Evolutionary conservation across 2,113 vertebrate species (phyloP), one percentile per base, ranked within the genome.

Genomic region (Rousettus leschenaultii): DNA sequence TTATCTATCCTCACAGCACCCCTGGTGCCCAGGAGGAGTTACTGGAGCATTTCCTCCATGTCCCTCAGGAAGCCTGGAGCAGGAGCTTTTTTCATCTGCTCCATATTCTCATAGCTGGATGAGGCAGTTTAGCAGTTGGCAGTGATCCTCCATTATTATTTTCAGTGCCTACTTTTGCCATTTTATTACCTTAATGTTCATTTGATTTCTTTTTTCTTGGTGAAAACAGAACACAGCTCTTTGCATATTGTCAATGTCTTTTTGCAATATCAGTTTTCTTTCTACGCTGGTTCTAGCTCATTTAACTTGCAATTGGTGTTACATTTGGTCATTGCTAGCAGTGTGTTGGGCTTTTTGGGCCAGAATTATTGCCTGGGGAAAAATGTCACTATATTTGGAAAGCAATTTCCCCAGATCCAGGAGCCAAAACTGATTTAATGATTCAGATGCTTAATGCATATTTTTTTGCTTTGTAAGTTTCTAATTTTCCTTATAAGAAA

Each of bases 261-360:
- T 95, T 85, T 57, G 45, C 77, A 86, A 61, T 43, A 63, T 11
- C 10, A 63, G 24, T 65, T 80, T 95, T 86, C 85, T 57, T 77
- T 96, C 75, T 38, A 16, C 0, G 21, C 48, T 45, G 65, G 70
- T 94, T 96, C 80, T 86, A 77, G 43, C 65, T 94, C 91, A 91
- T 96, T 96, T 94, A 93, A 61, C 35, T 59, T 51, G 21, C 30
- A 89, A 94, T 85, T 92, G 83, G 75, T 91, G 40, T 85, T 97
- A 94, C 70, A n/a, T 80, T 94, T 93, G 92, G 86, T 94, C 71
- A 68, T 51, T 73, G 77, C 40, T 68, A 87, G 45, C 57, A 91
- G 80, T 97, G 86, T 95, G 40, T 85, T 35, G 94, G 74, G 53
- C 30, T 86, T 83, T 95, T 40, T 0, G 82, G 94, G 48, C 51